A percentile compares a stretch with the other conserved stretches of the same genome.
phyloP scores from a whole-genome alignment of 2,797 vertebrate genomes.

The Agapornis canus region DNA sequence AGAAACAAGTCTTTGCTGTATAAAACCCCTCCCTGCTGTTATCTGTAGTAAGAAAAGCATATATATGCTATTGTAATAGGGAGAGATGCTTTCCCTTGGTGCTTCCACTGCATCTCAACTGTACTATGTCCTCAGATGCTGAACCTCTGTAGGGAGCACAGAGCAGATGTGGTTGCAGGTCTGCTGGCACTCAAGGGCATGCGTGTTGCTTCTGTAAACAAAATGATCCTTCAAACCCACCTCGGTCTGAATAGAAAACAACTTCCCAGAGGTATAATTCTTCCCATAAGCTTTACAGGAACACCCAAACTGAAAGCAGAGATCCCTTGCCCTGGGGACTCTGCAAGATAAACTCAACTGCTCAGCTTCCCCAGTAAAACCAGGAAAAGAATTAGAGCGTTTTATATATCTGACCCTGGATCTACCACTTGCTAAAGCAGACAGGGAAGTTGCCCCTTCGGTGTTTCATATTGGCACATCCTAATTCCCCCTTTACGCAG shows the following conservation, averaged over 20 bases:
- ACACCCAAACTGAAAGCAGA: background rate
- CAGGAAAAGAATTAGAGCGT: constrained; percentile 16
- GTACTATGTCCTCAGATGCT: background rate
- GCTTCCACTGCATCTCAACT: background rate
- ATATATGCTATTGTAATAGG: background rate
- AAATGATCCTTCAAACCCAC: background rate
- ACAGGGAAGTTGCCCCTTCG: constrained; percentile 14
- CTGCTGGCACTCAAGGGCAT: background rate
- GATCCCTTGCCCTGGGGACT: background rate
- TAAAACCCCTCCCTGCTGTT: background rate
- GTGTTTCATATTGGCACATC: background rate
- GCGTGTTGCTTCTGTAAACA: background rate
- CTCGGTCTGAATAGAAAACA: background rate
- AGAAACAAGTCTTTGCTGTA: background rate
- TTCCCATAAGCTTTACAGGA: background rate
- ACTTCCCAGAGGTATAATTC: background rate
- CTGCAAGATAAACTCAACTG: background rate
- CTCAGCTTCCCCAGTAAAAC: background rate
- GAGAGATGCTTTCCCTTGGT: background rate
- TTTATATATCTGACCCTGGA: background rate
- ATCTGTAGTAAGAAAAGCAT: background rate
- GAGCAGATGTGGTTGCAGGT: background rate
- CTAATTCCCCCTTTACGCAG: constrained; percentile 49
- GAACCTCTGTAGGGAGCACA: background rate
- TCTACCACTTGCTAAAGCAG: background rate